phyloP scores from a whole-genome alignment of 1,140 invertebrate genomes.

The Bombus vancouverensis region DNA sequence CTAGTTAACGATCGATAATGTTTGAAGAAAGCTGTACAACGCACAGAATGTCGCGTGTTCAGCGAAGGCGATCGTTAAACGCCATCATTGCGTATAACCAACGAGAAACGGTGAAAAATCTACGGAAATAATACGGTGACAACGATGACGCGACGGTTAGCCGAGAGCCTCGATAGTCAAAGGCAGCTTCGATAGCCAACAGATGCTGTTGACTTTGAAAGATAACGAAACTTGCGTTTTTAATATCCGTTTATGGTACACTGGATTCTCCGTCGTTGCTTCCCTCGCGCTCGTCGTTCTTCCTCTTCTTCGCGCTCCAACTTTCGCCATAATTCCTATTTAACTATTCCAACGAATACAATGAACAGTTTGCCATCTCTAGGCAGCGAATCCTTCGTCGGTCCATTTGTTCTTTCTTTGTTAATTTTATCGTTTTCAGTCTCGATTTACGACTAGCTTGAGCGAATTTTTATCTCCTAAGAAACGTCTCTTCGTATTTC shows the following conservation, averaged over 20 bases:
- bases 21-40: not conserved
- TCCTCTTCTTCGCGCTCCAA: not conserved
- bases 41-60: not conserved
- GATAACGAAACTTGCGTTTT: slow-evolving; percentile 1
- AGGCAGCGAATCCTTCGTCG: not conserved
- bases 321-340: not conserved
- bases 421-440: not conserved
- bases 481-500: not conserved
- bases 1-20: not conserved
- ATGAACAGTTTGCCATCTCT: not conserved
- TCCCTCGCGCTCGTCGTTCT: not conserved
- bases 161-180: not conserved
- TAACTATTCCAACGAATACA: not conserved
- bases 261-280: not conserved
- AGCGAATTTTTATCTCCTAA: not conserved
- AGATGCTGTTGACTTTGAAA: not conserved
- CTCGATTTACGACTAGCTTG: slow-evolving; percentile 20
- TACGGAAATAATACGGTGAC: slow-evolving; percentile 38
- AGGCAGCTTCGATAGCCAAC: too few relatives aligned
- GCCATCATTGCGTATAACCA: slow-evolving; percentile 31
- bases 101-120: slow-evolving; percentile 49
- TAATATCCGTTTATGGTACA: slow-evolving; percentile 31
- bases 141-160: not conserved
- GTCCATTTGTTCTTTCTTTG: not conserved
- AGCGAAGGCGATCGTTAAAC: not conserved